Conservation (phyloP, 1,140 invertebrate genomes). For the Aradophagus sp. region DNA sequence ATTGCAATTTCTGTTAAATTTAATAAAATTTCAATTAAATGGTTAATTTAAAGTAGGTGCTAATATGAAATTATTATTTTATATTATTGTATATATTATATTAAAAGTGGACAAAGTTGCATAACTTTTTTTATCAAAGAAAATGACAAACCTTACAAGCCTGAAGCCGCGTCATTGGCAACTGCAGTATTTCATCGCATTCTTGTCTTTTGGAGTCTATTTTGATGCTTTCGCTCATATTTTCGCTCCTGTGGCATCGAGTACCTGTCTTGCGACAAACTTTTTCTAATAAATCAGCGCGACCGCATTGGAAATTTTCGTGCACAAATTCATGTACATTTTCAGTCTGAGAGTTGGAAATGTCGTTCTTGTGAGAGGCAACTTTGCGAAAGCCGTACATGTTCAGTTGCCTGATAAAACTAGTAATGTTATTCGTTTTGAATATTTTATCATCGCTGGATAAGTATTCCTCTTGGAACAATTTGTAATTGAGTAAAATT, state of each 20-base stretch:
- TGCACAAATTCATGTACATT: slow-evolving; percentile 78
- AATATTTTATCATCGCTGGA: slow-evolving; percentile 76
- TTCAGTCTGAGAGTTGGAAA: slow-evolving; percentile 75
- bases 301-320: slow-evolving; percentile 75
- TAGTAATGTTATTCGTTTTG: slow-evolving; percentile 79
- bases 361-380: slow-evolving; percentile 77
- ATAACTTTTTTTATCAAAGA: too few relatives aligned
- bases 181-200: slow-evolving; percentile 10
- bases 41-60: too few relatives aligned
- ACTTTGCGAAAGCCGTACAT: slow-evolving; percentile 80
- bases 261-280: slow-evolving; percentile 62
- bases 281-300: slow-evolving; percentile 74
- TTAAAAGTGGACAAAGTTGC: too few relatives aligned
- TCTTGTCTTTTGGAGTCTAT: slow-evolving; percentile 8
- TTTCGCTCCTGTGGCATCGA: slow-evolving; percentile 17
- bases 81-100: too few relatives aligned
- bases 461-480: slow-evolving; percentile 76
- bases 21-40: too few relatives aligned
- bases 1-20: too few relatives aligned
- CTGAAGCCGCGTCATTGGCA: slow-evolving; percentile 59
- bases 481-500: slow-evolving; percentile 77
- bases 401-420: slow-evolving; percentile 79
- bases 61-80: too few relatives aligned
- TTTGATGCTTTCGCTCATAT: slow-evolving; percentile 8
- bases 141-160: slow-evolving; percentile 67